Base-by-base conservation (phyloP, 2,797 vertebrate genomes). In the Fistularia tabacaria region DNA sequence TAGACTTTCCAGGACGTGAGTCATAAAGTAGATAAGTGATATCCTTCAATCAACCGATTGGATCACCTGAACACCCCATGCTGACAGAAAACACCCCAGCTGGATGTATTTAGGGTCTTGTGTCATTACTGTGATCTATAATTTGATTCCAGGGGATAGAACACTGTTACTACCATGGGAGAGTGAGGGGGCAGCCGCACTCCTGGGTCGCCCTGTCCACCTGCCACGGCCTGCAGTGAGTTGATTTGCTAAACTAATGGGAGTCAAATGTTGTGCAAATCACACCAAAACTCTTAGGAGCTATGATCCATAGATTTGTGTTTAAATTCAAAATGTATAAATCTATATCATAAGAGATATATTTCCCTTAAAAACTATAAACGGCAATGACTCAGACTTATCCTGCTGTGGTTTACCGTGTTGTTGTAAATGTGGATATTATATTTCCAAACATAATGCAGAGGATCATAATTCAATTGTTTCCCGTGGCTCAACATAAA, bases 81-180 rank as follows among this genome's bases (percentile, higher is more conserved):
- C 58, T 64, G 69, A 62, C 39, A 41, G 58, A 44, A 50, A 63
- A 69, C 54, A 50, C 64, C 43, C 43, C 14, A 38, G 43, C 37
- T 38, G 11, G 50, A 13, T 60, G 13, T 14, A 15, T 61, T 10
- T 10, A 13, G 6, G 10, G 25, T 25, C 25, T 49, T 1, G 10
- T 55, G 7, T 45, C 11, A 6, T 45, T 9, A 6, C 10, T 56
- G 10, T 59, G 3, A 39, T 45, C 25, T 63, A 1, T 55, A 38
- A 38, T 71, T 57, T 63, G 38, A 58, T 64, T 81, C 10, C 86
- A 97, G 93, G 94, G 92, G 54, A 92, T 92, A 39, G 95, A 98
- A 71, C 95, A 98, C 83, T 98, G 96, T 81, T 98, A 97, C 84
- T 98, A 98, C 87, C 95, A 98, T 6, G 95, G 96, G 10, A 77